Evolutionary conservation across 2,888 invertebrate species (phyloP), one percentile per base, ranked within the genome.

Genomic region (Noctuana brunneofusca): DNA sequence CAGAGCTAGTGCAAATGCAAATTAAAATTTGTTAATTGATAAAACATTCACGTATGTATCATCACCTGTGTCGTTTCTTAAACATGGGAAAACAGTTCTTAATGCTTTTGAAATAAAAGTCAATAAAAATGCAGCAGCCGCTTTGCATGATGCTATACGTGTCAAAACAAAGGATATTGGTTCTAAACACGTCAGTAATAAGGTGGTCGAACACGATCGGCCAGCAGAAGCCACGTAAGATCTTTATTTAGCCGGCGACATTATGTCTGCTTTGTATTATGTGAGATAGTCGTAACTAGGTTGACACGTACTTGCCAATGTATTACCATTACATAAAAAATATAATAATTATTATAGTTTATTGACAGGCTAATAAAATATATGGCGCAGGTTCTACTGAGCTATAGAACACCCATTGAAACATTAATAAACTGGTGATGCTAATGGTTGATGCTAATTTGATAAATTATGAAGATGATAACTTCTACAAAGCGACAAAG

Each of bases 171-270:
- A 32, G 43, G 32, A 57, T 57, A 52, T 20, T 63, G 24, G 14
- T 14, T 30, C 63, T 63, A 18, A 63, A 27, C 16, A 0, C 6
- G 32, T 57, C 2, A 12, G 52, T 6, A 32, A 57, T 57, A 57
- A 41, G n/a, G 24, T 16, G 3, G 49, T 41, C 9, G 46, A 49
- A 14, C 22, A 48, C 27, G 49, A 27, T 11, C 27, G 4, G 18
- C 32, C 32, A 55, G n/a, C 16, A 16, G 16, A 24, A 41, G 30
- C 57, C 69, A 68, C 72, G 75, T 70, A 71, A 75, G 68, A 64
- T 55, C 71, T 75, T 73, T 71, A 71, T 72, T 67, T 69, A 76
- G 71, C 60, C 57, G 76, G 76, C 73, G 76, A 73, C 76, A 64
- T 30, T 57, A 46, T 58, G 76, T 76, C 76, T 76, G 71, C 24